A percentile compares a stretch with the other conserved stretches of the same genome.
Evolutionary conservation across 2,888 invertebrate species (phyloP).

Genomic region (Ctena decussata): DNA sequence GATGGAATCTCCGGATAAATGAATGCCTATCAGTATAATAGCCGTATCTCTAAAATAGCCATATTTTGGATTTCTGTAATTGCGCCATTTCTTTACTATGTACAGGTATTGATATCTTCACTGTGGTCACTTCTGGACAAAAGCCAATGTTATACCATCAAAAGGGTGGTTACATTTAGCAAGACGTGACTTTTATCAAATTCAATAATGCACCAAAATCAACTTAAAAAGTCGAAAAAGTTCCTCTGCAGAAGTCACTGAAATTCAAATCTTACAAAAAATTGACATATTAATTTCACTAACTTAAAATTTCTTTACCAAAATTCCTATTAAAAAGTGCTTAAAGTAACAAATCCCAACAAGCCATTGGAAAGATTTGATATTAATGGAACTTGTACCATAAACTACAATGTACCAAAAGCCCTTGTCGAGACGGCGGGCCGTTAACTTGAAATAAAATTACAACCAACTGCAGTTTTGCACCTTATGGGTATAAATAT

Average conservation of each 20-base stretch:
- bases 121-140: too few relatives aligned
- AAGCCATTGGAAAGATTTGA: neutral
- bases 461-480: conserved; percentile 6
- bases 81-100: too few relatives aligned
- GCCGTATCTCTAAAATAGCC: too few relatives aligned
- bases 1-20: too few relatives aligned
- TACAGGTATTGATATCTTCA: too few relatives aligned
- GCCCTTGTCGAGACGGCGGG: conserved; percentile 1
- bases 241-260: neutral
- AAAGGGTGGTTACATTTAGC: too few relatives aligned
- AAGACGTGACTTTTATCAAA: too few relatives aligned
- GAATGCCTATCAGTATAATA: too few relatives aligned
- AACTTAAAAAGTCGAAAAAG: neutral
- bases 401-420: neutral
- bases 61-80: too few relatives aligned
- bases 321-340: neutral
- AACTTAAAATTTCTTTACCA: neutral
- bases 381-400: conserved; percentile 7
- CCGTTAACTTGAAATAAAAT: conserved; percentile 1
- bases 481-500: conserved; percentile 5
- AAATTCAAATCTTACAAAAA: neutral
- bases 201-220: neutral
- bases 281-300: conserved; percentile 8
- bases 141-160: too few relatives aligned
- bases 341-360: neutral